Evolutionary conservation across 2,888 invertebrate genomes (phyloP), one percentile per base, ranked within the genome.

Genomic region (Palloptera scutellata): DNA sequence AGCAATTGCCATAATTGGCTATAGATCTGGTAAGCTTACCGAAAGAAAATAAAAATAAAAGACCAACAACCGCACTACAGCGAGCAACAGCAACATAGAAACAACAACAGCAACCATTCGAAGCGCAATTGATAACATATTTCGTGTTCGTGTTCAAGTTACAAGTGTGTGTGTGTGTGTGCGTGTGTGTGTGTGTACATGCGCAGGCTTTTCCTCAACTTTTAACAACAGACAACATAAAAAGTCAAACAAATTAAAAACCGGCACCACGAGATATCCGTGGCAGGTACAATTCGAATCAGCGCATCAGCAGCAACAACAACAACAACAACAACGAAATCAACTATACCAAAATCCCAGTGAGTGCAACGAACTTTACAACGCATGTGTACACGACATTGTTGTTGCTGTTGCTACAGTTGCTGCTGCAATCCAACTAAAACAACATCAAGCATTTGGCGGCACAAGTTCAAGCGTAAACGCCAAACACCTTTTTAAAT

Each of bases 21-120:
- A 4, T 6, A 30, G 30, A 30, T 30, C 55, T 43, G 30, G 20
- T 10, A 40, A 20, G 20, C 17, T 45, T 45, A 51, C 60, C 45
- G 20, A 15, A 19, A 61, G 61, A 40, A 19, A 53, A 61, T 17
- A 40, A 72, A 30, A 45, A 58, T 67, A 70, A 76, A 75, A 78
- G 80, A 76, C 79, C 78, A 80, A 81, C 77, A 81, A 80, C 80
- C 81, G 78, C 77, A 65, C 62, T 63, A 64, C 42, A 57, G 61
- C 53, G 58, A 58, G 58, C 20, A 15, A 45, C 48, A 30, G 6
- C 30, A 30, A 30, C 30, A 53, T 68, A 66, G 15, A 54, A 66
- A 52, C 48, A 30, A 72, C 66, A 74, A 66, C 55, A 54, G 20
- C 13, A 42, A 63, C 42, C 12, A 40, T 43, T n/a, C 12, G 17